Evolutionary conservation across 2,888 invertebrate species (phyloP).

Genomic region (Diarsia dahlii): DNA sequence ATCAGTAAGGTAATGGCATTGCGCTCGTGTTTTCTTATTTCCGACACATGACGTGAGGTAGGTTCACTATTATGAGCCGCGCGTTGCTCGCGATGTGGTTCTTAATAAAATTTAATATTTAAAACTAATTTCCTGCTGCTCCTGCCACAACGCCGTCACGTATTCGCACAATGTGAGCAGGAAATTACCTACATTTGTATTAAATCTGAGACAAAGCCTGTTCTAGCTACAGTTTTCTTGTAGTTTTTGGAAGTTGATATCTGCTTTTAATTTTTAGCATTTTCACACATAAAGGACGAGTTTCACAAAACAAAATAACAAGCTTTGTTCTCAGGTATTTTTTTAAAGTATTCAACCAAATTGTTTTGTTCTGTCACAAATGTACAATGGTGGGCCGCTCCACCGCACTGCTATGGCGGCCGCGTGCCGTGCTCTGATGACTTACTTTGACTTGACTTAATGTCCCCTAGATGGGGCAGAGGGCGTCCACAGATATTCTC

Average conservation of each 20-base stretch:
- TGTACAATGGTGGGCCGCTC: background rate
- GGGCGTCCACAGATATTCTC: too few relatives aligned
- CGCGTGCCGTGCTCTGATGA: too few relatives aligned
- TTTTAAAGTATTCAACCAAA: background rate
- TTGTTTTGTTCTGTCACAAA: background rate
- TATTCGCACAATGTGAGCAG: conserved; percentile 25
- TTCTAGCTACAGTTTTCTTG: background rate
- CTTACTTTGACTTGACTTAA: too few relatives aligned
- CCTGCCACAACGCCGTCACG: conserved; percentile 5
- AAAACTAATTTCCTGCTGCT: conserved; percentile 28
- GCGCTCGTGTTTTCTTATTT: conserved; percentile 15
- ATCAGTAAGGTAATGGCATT: too few relatives aligned
- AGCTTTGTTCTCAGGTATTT: background rate
- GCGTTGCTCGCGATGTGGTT: conserved; percentile 18
- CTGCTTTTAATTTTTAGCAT: background rate
- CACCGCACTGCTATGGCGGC: too few relatives aligned
- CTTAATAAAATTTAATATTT: conserved; percentile 41
- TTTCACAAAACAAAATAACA: background rate
- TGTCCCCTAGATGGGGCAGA: too few relatives aligned
- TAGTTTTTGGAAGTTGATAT: background rate
- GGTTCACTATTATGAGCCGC: conserved; percentile 8
- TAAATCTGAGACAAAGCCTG: conserved; percentile 9
- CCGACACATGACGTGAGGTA: conserved; percentile 10
- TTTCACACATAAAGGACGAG: background rate
- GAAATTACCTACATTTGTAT: conserved; percentile 37